phyloP scores from a whole-genome alignment of 2,888 invertebrate species.

The Operophtera brumata region DNA sequence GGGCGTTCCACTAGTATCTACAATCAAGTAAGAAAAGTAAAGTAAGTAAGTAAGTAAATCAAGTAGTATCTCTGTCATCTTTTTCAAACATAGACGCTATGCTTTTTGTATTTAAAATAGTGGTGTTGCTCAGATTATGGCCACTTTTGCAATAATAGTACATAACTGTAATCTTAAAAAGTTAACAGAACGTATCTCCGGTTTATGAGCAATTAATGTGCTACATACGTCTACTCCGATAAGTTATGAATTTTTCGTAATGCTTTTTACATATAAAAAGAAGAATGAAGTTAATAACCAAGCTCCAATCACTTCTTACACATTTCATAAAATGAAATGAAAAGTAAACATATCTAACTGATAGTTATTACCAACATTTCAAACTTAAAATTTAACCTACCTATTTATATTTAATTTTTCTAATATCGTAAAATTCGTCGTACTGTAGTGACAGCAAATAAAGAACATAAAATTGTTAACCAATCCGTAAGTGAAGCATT shows the following conservation, averaged over 20 bases:
- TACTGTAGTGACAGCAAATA: slow-evolving; percentile 26
- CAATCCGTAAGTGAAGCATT: slow-evolving; percentile 35
- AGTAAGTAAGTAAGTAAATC: too few species aligned
- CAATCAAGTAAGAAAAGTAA: too few species aligned
- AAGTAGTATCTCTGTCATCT: too few species aligned
- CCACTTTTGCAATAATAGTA: slow-evolving; percentile 29
- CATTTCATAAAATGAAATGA: background rate
- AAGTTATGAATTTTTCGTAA: background rate
- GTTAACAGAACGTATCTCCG: slow-evolving; percentile 58
- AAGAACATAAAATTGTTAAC: slow-evolving; percentile 38
- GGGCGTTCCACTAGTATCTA: too few species aligned
- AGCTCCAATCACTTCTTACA: too few species aligned
- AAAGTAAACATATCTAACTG: background rate
- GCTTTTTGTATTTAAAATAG: slow-evolving; percentile 12
- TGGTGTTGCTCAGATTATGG: slow-evolving; percentile 18
- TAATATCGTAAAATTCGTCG: slow-evolving; percentile 27
- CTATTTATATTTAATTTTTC: slow-evolving; percentile 2
- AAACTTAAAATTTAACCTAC: background rate
- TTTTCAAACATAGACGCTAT: too few species aligned
- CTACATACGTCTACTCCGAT: slow-evolving; percentile 4
- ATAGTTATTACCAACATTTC: background rate
- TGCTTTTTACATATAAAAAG: background rate
- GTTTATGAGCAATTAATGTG: slow-evolving; percentile 34
- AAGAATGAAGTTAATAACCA: background rate
- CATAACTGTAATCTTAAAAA: slow-evolving; percentile 37